Evolutionary conservation across 2,113 vertebrate species (phyloP), one percentile per base, ranked within the genome.

Genomic region (Rhinoptilus africanus): DNA sequence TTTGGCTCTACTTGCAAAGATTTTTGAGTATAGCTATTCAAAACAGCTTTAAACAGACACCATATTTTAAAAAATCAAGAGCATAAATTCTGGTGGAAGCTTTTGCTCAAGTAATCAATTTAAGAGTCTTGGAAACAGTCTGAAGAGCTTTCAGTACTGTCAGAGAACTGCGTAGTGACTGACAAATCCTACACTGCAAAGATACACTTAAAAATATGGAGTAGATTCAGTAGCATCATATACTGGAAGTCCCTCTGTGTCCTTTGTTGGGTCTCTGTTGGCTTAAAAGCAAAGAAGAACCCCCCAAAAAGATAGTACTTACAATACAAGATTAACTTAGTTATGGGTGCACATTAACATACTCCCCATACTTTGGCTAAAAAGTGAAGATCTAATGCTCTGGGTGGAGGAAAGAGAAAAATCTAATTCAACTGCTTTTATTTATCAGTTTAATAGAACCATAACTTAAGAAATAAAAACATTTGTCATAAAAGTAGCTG

Each of bases 401-500:
- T 39, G 21, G 4, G 22, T 8, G 11, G 14, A 79, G 16, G 4
- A 85, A 9, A 83, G 53, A 43, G n/a, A 88, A 88, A 93, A 77
- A 76, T 75, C 14, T 21, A 83, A 64, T 59, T 66, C 28, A 78
- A 73, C 19, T 24, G 34, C 54, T 82, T 63, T 89, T 94, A 88
- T 88, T 63, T 92, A 76, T 51, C 50, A 87, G 68, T 45, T 95
- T 76, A 79, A 90, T 54, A 67, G 77, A 97, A 57, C 71, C 67
- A 90, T 74, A 60, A 80, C 85, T 96, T 79, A 37, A 93, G 92
- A 95, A 95, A 92, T 88, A 93, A 95, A 79, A 64, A 8, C 32
- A 76, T 57, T 51, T 92, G 71, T 94, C 56, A 95, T 81, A 91
- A 95, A 96, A 96, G 92, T 73, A 96, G 92, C 68, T 96, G 78